Conservation (phyloP, 2,888 invertebrate genomes). For the Spodoptera picta region DNA sequence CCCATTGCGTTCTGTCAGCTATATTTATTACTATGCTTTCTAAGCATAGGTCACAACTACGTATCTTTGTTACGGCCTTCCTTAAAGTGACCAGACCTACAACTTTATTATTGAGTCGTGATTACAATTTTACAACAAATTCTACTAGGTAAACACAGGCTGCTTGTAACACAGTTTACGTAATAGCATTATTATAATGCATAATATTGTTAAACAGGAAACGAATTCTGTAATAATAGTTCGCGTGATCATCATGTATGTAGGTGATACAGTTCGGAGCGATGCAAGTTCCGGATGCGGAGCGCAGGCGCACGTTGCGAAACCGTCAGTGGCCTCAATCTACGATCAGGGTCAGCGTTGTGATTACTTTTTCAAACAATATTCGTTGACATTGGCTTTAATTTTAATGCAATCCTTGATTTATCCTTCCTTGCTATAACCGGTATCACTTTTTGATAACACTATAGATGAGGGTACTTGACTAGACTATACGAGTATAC, state of each 20-base stretch:
- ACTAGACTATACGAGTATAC: too few species aligned
- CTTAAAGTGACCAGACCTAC: constrained; percentile 1
- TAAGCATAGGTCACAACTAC: constrained; percentile 15
- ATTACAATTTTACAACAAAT: constrained; percentile 2
- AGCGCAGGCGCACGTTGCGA: constrained; percentile 51
- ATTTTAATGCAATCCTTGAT: constrained; percentile 16
- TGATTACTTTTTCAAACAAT: constrained; percentile 50
- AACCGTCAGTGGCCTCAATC: constrained; percentile 55
- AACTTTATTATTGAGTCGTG: constrained; percentile 8
- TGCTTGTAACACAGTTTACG: constrained; percentile 10
- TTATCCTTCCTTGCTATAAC: constrained; percentile 9
- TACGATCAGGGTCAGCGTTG: constrained; percentile 59
- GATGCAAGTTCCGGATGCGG: constrained; percentile 57
- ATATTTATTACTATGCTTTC: constrained; percentile 34
- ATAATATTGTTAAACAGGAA: constrained; percentile 43
- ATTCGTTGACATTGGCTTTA: constrained; percentile 51
- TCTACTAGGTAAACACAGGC: neutral
- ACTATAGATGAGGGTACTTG: neutral
- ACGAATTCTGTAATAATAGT: constrained; percentile 45
- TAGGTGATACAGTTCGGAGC: constrained; percentile 56
- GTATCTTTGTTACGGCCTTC: constrained; percentile 18
- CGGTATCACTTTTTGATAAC: neutral
- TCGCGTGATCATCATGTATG: constrained; percentile 51
- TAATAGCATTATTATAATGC: constrained; percentile 18
- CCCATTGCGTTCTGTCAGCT: constrained; percentile 30